A percentile compares a stretch with the other conserved stretches of the same genome.
These are phyloP conservation scores for Phaedon cochleariae DNA, from an alignment of 2,888 invertebrate genomes.

Conservation along the genomic window DNA sequence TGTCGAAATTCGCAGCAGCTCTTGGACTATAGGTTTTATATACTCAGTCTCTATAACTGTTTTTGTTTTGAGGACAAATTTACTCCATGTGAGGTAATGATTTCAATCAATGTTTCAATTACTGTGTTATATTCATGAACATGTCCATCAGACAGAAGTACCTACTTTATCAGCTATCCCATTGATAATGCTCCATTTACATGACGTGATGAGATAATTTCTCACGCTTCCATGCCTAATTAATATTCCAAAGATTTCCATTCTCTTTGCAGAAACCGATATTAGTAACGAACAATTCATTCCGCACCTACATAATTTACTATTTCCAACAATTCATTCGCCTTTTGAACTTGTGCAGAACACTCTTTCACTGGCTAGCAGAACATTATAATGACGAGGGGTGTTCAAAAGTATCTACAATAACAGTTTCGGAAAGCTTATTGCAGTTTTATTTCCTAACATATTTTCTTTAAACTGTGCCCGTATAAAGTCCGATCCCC, in stretches of 20 bases:
- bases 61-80: too few species aligned
- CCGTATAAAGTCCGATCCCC: too few species aligned
- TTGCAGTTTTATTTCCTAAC: too few species aligned
- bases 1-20: too few species aligned
- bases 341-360: slow-evolving; percentile 5
- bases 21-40: too few species aligned
- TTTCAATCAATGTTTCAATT: too few species aligned
- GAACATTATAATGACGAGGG: not conserved
- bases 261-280: not conserved
- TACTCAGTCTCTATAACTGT: too few species aligned
- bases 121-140: too few species aligned
- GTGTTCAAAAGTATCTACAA: not conserved
- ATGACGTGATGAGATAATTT: not conserved
- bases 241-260: not conserved
- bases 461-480: too few species aligned
- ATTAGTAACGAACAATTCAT: not conserved
- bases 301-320: slow-evolving; percentile 9
- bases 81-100: too few species aligned
- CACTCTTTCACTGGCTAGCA: not conserved
- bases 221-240: not conserved
- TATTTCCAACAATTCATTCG: slow-evolving; percentile 6
- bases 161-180: not conserved
- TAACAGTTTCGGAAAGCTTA: too few species aligned
- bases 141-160: too few species aligned
- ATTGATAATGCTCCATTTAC: not conserved